Conservation (phyloP, 2,797 vertebrate species). For the Hirundo rustica region DNA sequence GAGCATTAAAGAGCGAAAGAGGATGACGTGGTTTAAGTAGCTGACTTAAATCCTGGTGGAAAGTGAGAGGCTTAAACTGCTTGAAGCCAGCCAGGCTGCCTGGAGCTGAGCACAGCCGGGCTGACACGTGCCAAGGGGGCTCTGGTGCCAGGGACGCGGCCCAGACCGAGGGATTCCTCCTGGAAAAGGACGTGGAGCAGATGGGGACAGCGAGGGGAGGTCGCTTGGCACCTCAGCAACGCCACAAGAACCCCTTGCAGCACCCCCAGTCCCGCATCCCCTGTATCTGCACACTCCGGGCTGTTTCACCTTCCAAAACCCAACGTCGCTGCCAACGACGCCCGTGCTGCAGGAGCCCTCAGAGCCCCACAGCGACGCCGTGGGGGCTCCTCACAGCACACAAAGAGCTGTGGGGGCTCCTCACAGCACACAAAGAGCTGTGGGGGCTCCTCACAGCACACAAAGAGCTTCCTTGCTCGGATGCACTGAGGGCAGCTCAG, state of each 20-base stretch:
- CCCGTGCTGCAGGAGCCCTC: not conserved
- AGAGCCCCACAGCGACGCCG: fast-evolving
- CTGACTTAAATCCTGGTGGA: not conserved
- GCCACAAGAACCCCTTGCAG: not conserved
- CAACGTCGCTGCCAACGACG: not conserved
- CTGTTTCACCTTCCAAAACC: fast-evolving
- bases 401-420: no score
- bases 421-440: not conserved
- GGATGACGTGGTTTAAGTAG: not conserved
- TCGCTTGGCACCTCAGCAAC: not conserved
- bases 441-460: not conserved
- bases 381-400: not conserved
- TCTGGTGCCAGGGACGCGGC: not conserved
- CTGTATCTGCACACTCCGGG: fast-evolving
- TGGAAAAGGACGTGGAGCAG: not conserved
- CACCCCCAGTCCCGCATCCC: not conserved
- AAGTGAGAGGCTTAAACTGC: not conserved
- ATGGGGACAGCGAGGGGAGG: not conserved
- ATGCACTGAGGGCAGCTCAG: not conserved
- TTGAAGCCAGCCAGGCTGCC: not conserved
- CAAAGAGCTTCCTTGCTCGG: fast-evolving
- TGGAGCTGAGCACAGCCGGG: not conserved
- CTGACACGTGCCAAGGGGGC: not conserved
- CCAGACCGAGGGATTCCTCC: not conserved
- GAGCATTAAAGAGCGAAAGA: not conserved